These are phyloP conservation scores for Acropternis orthonyx DNA, from an alignment of 2,797 vertebrate species.

Conservation along the genomic window DNA sequence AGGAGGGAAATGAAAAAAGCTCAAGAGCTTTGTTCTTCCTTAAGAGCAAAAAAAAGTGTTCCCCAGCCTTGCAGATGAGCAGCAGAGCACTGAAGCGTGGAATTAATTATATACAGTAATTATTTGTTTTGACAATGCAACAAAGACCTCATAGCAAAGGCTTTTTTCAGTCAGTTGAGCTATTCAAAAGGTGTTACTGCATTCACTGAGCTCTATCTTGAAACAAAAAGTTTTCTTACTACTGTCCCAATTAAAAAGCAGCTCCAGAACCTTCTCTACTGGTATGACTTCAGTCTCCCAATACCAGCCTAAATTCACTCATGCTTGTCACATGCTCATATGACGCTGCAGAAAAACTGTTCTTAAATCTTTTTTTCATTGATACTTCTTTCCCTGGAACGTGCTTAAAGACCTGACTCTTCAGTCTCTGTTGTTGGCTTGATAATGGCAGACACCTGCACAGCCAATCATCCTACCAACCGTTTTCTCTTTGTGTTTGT, in stretches of 20 bases:
- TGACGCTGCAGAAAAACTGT: not conserved
- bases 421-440: not conserved
- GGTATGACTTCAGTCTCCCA: not conserved
- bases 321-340: not conserved
- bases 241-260: not conserved
- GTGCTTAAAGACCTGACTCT: not conserved
- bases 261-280: not conserved
- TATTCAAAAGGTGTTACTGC: not conserved
- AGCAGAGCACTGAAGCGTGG: not conserved
- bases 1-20: not conserved
- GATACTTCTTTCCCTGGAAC: not conserved
- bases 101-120: slow-evolving; percentile 32
- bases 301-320: not conserved
- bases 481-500: not conserved
- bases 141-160: slow-evolving; percentile 11
- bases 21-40: not conserved
- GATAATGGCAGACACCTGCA: not conserved
- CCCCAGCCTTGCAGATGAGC: not conserved
- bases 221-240: not conserved
- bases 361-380: not conserved
- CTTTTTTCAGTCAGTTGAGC: slow-evolving; percentile 1
- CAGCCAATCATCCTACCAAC: too few relatives aligned
- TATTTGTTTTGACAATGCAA: slow-evolving; percentile 20
- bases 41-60: not conserved
- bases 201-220: not conserved